These are phyloP conservation scores for Anguilla obscura DNA, from an alignment of 2,797 vertebrate species.

Conservation along the genomic window DNA sequence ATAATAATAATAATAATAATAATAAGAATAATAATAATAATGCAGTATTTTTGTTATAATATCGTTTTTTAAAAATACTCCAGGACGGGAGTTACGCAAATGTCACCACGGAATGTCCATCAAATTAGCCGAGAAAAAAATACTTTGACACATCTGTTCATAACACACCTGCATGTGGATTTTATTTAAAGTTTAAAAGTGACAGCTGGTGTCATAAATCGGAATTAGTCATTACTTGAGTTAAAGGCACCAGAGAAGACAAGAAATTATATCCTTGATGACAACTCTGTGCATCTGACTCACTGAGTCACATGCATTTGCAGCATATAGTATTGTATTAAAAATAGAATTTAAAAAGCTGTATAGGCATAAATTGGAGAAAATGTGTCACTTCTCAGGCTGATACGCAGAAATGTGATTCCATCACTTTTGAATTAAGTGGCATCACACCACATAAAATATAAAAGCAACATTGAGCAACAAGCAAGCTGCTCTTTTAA, in stretches of 20 bases:
- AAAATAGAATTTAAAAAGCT: conserved; percentile 14
- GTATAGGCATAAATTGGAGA: not conserved
- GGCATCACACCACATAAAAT: not conserved
- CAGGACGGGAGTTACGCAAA: not conserved
- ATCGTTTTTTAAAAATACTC: no score
- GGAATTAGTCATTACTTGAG: not conserved
- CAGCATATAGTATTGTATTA: not conserved
- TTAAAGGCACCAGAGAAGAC: not conserved
- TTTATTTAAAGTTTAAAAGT: not conserved
- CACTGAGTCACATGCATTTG: not conserved
- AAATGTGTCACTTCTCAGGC: not conserved
- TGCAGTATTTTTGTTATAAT: no score
- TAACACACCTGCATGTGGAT: not conserved
- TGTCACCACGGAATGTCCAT: not conserved
- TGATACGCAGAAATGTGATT: not conserved
- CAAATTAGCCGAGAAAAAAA: not conserved
- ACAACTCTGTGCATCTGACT: not conserved
- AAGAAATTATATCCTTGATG: not conserved
- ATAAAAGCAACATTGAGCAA: not conserved
- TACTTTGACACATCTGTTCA: conserved; percentile 9
- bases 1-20: no score
- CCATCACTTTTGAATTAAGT: not conserved
- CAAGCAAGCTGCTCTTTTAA: no score
- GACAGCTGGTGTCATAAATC: not conserved
- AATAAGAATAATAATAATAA: no score